Base-by-base conservation (phyloP, 2,888 invertebrate species). In the Dryococelus australis region DNA sequence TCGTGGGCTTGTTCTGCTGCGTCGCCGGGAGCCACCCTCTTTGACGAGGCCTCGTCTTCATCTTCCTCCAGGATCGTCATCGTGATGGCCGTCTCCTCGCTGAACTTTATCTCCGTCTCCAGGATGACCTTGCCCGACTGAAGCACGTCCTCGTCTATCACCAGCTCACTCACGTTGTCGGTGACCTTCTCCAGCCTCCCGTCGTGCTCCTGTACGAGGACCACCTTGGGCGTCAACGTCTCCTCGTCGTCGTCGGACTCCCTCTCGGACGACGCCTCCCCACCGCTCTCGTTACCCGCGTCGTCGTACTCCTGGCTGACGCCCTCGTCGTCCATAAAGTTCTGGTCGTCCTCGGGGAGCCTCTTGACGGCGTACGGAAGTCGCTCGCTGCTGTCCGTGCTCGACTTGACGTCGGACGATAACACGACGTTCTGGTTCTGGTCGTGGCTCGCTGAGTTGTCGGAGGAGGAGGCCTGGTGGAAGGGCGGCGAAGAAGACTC, bases 31-130 rank as follows among this genome's bases (percentile, higher is more conserved):
- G 28, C 83, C 10, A 8, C 90, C n/a, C 51, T 83, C 43, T n/a
- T 80, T 20, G n/a, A 51, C 26, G 43, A 28, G 26, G 5, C 83
- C 13, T 86, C 86, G 26, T 81, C 47, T 8, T 27, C 51, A 28
- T 85, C 81, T 13, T 94, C 93, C 91, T 97, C 97, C 35, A 97
- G 93, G 87, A 97, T 96, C 65, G 97, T 96, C 97, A 97, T 97
- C 0, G 96, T 97, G 65, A 97, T 95, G 0, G 96, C 96, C 0
- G 96, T 96, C 88, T 97, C 96, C 24, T 96, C 95, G 91, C 96
- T 95, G 89, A 97, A 95, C 90, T 97, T 95, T 43, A 97, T 96
- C 93, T 97, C 97, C 0, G 97, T 97, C 92, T 97, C 97, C 90
- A 97, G 94, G 85, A 97, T 96, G 0, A 97, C 94, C 92, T 92